Conservation (phyloP, 2,797 vertebrate genomes). For the Natrix natrix region DNA sequence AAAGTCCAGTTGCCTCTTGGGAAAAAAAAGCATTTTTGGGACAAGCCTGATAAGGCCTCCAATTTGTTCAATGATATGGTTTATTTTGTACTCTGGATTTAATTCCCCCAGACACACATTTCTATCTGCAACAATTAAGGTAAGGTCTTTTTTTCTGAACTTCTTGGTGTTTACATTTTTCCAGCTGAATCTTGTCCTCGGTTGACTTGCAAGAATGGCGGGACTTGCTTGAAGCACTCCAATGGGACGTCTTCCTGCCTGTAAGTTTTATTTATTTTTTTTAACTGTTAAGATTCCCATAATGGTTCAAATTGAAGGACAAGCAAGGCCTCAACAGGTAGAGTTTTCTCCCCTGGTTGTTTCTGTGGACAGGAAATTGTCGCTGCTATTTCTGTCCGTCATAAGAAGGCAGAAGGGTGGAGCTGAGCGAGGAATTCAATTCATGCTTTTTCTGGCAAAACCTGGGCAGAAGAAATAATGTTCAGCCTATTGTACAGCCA, state of each 20-base stretch:
- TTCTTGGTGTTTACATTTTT: background rate
- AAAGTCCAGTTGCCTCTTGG: too few relatives aligned
- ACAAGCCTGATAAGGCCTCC: too few relatives aligned
- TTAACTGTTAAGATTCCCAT: background rate
- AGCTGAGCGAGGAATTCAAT: background rate
- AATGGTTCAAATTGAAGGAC: background rate
- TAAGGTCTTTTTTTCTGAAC: too few relatives aligned
- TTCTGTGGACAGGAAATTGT: background rate
- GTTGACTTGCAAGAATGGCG: conserved; percentile 56
- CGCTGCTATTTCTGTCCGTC: background rate
- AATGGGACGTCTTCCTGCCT: conserved; percentile 13
- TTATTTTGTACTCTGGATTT: background rate
- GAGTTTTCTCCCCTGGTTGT: background rate
- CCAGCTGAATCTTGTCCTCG: background rate
- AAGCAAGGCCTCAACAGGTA: background rate
- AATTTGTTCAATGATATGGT: background rate
- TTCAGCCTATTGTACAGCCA: background rate
- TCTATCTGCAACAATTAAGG: background rate
- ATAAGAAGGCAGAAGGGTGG: background rate
- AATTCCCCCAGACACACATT: background rate
- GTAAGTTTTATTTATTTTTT: background rate
- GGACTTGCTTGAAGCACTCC: conserved; percentile 46
- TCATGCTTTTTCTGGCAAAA: background rate
- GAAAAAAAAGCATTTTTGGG: too few relatives aligned
- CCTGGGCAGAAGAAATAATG: background rate